Percentiles rank a stretch among this genome's conserved stretches.
These are phyloP conservation scores for Ophion slaviceki DNA, from an alignment of 2,888 invertebrate species.

Conservation along the genomic window DNA sequence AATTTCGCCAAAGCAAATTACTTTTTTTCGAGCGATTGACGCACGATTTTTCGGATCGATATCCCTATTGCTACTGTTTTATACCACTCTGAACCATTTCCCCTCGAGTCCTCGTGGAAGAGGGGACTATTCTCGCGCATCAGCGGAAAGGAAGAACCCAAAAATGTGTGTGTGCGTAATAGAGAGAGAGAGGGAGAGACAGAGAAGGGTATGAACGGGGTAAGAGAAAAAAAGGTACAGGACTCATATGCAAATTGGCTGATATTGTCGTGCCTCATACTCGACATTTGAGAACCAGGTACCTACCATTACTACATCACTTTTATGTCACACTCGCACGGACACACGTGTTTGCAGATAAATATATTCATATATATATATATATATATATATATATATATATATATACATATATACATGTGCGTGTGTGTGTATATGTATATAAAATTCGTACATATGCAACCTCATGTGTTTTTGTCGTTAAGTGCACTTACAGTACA, in stretches of 20 bases:
- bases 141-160: constrained; percentile 31
- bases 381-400: constrained; percentile 8
- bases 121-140: constrained; percentile 12
- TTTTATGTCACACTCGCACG: constrained; percentile 58
- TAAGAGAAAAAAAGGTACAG: constrained; percentile 65
- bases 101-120: constrained; percentile 17
- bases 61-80: not conserved
- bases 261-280: constrained; percentile 78
- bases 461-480: constrained; percentile 22
- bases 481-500: constrained; percentile 13
- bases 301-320: constrained; percentile 45
- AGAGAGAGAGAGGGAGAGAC: constrained; percentile 42
- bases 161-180: constrained; percentile 5
- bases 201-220: constrained; percentile 67
- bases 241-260: constrained; percentile 79
- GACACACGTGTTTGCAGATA: not conserved
- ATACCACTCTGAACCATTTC: constrained; percentile 7
- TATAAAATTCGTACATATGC: not conserved
- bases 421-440: constrained; percentile 45
- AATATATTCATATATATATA: too few relatives aligned
- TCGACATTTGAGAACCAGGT: constrained; percentile 69
- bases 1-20: not conserved
- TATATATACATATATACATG: too few relatives aligned
- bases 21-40: not conserved
- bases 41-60: constrained; percentile 22